A percentile compares a stretch with the other conserved stretches of the same genome.
Conservation (phyloP, 2,888 invertebrate species). For the Meloe dianella region DNA sequence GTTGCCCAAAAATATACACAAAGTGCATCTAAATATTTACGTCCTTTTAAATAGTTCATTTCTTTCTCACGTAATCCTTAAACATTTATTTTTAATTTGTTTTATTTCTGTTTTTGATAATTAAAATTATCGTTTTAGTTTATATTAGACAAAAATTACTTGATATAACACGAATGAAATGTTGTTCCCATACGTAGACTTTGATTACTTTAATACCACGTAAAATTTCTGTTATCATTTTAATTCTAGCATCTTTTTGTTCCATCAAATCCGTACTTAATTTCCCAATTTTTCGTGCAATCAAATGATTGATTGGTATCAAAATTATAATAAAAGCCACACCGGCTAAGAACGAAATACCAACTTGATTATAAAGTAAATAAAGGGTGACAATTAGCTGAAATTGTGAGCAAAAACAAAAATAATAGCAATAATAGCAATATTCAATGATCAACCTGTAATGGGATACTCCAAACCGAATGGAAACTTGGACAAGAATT, state of each 20-base stretch:
- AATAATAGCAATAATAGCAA: not conserved
- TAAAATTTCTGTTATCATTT: conserved; percentile 84
- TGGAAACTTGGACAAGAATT: conserved; percentile 97
- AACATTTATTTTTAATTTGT: conserved; percentile 36
- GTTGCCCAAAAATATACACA: conserved; percentile 99
- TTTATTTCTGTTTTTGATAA: no score
- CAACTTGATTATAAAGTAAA: conserved; percentile 86
- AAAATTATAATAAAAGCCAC: conserved; percentile 83
- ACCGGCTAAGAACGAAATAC: conserved; percentile 89
- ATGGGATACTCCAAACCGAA: conserved; percentile 94
- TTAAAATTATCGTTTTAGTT: no score
- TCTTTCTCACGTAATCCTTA: conserved; percentile 73
- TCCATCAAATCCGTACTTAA: conserved; percentile 88
- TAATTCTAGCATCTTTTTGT: conserved; percentile 88
- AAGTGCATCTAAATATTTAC: conserved; percentile 95
- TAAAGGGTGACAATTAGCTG: conserved; percentile 82
- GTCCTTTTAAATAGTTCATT: conserved; percentile 76
- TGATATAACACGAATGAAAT: conserved; percentile 75
- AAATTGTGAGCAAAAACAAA: conserved; percentile 46
- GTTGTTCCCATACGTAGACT: conserved; percentile 91
- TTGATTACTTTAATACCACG: conserved; percentile 90
- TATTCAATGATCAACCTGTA: conserved; percentile 69
- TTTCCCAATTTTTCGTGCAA: conserved; percentile 85
- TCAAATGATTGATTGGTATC: conserved; percentile 89
- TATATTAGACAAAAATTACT: no score